Conservation (phyloP, 2,888 invertebrate genomes). For the Caenorhabditis sp. region DNA sequence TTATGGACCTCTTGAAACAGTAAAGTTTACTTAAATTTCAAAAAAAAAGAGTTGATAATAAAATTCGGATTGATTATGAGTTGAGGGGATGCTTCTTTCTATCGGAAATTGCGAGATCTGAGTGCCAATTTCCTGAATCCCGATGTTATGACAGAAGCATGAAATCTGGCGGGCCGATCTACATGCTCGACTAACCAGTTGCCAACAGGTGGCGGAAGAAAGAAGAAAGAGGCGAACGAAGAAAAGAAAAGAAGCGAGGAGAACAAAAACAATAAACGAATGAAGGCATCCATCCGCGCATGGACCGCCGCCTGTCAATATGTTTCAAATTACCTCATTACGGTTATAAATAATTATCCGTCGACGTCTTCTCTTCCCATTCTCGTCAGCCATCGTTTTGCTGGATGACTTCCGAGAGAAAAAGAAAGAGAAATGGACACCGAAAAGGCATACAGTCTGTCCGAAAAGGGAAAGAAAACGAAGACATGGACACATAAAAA, state of each 20-base stretch:
- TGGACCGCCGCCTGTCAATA: conserved; percentile 28
- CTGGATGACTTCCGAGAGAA: not conserved
- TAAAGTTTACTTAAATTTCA: too few species aligned
- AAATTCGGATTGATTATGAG: too few species aligned
- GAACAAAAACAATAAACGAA: conserved; percentile 29
- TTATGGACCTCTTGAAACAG: too few species aligned
- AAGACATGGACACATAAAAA: too few species aligned
- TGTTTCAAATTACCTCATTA: conserved; percentile 63
- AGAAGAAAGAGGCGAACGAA: not conserved
- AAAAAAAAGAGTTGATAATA: too few species aligned
- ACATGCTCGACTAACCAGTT: too few species aligned
- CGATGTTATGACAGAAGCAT: too few species aligned
- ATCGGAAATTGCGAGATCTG: too few species aligned
- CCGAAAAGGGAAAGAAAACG: too few species aligned
- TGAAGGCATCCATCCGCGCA: conserved; percentile 30
- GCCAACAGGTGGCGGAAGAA: conserved; percentile 8
- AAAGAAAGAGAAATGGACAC: not conserved
- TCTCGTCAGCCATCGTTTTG: not conserved
- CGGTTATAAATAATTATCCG: conserved; percentile 25
- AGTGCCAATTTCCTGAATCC: too few species aligned
- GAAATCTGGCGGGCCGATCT: too few species aligned
- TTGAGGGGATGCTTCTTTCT: too few species aligned
- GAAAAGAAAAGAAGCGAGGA: not conserved
- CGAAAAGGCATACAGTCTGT: not conserved
- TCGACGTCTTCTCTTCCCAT: not conserved